A percentile compares a stretch with the other conserved stretches of the same genome.
Conservation (phyloP, 2,888 invertebrate species). For the Ennomos erosarius region DNA sequence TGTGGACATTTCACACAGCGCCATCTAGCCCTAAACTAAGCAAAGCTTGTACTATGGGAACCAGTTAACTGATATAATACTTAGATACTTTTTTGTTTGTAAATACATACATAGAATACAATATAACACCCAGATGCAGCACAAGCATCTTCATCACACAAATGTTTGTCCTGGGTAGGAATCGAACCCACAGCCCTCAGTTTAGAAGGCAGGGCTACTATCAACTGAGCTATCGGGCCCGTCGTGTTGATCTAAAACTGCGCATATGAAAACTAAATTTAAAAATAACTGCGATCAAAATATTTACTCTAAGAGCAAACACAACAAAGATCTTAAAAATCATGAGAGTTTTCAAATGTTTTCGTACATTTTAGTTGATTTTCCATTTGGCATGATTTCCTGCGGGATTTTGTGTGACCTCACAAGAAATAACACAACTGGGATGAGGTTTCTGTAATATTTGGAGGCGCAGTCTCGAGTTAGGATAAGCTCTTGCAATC, state of each 20-base stretch:
- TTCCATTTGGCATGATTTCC: constrained; percentile 18
- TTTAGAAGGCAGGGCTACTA: no score
- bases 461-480: not conserved
- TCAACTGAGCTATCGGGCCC: no score
- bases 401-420: constrained; percentile 12
- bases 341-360: constrained; percentile 6
- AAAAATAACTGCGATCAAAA: constrained; percentile 22
- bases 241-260: constrained; percentile 22
- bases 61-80: no score
- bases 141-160: no score
- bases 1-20: no score
- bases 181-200: no score
- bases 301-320: constrained; percentile 17
- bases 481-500: not conserved
- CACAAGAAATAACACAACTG: constrained; percentile 7
- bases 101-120: no score
- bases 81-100: no score
- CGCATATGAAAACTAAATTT: constrained; percentile 20
- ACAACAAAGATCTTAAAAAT: constrained; percentile 16
- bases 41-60: no score
- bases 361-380: constrained; percentile 11
- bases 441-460: not conserved
- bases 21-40: no score
- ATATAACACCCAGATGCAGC: no score
- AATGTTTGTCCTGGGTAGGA: no score